Evolutionary conservation across 2,113 vertebrate species (phyloP).

Genomic region (Hippotragus niger): DNA sequence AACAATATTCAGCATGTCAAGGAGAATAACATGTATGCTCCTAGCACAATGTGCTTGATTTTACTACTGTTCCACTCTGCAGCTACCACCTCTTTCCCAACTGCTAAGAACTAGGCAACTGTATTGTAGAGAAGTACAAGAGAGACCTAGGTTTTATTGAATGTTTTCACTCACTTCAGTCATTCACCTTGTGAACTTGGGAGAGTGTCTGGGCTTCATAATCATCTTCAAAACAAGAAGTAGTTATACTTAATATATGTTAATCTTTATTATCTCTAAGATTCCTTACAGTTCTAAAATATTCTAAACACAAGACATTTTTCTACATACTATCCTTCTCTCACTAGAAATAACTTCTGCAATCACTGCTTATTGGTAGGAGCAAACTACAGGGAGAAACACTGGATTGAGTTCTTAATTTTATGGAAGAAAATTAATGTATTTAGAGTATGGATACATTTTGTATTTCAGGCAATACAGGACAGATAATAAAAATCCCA

Average conservation of each 20-base stretch:
- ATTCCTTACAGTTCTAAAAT: constrained; percentile 24
- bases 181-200: background rate
- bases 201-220: background rate
- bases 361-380: background rate
- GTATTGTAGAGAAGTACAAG: background rate
- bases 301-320: background rate
- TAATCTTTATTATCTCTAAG: background rate
- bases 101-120: background rate
- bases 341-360: constrained; percentile 20
- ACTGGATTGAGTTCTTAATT: background rate
- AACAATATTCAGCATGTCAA: background rate
- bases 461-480: background rate
- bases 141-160: background rate
- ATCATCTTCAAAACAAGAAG: constrained; percentile 11
- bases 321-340: constrained; percentile 17
- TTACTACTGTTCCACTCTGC: background rate
- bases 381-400: background rate
- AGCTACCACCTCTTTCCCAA: background rate
- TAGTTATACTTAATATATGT: background rate
- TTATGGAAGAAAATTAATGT: background rate
- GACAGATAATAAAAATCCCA: constrained; percentile 4
- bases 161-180: background rate
- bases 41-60: background rate
- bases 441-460: constrained; percentile 23
- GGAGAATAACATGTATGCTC: background rate